Percentiles rank a stretch among this genome's conserved stretches.
Conservation (phyloP, 2,113 vertebrate genomes). For the Tiliqua scincoides region DNA sequence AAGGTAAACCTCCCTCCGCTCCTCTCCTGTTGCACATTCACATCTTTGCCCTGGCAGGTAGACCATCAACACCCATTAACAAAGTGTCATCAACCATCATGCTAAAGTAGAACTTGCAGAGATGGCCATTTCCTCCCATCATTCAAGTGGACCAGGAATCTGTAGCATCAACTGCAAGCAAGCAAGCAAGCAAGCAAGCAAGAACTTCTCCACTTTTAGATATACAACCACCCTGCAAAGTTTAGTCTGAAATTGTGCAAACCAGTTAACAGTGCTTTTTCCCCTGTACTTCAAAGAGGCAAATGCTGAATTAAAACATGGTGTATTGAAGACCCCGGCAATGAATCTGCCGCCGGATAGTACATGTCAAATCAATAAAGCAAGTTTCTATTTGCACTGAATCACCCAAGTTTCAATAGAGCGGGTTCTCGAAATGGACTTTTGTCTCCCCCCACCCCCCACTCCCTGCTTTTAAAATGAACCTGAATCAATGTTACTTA, state of each 20-base stretch:
- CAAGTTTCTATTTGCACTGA: constrained; percentile 49
- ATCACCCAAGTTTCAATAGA: constrained; percentile 52
- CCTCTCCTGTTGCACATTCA: too few relatives aligned
- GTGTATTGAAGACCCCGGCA: constrained; percentile 23
- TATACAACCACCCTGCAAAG: neutral
- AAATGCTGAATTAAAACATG: constrained; percentile 36
- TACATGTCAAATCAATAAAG: constrained; percentile 45
- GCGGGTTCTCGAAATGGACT: constrained; percentile 23
- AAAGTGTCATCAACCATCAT: neutral
- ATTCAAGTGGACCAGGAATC: too few relatives aligned
- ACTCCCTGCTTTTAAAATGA: constrained; percentile 8
- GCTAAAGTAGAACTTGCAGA: neutral
- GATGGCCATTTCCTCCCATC: neutral
- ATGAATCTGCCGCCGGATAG: constrained; percentile 18
- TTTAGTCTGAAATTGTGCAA: constrained; percentile 13
- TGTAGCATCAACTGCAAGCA: too few relatives aligned
- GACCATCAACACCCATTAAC: too few relatives aligned
- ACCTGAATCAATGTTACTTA: constrained; percentile 12
- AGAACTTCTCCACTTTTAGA: neutral
- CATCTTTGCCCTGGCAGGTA: too few relatives aligned
- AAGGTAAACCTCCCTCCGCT: too few relatives aligned
- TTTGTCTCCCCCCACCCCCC: neutral
- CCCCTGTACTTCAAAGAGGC: constrained; percentile 3
- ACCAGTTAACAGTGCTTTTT: constrained; percentile 31
- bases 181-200: too few relatives aligned